These are phyloP conservation scores for Saccopteryx leptura DNA, from an alignment of 2,113 vertebrate genomes.

Conservation along the genomic window DNA sequence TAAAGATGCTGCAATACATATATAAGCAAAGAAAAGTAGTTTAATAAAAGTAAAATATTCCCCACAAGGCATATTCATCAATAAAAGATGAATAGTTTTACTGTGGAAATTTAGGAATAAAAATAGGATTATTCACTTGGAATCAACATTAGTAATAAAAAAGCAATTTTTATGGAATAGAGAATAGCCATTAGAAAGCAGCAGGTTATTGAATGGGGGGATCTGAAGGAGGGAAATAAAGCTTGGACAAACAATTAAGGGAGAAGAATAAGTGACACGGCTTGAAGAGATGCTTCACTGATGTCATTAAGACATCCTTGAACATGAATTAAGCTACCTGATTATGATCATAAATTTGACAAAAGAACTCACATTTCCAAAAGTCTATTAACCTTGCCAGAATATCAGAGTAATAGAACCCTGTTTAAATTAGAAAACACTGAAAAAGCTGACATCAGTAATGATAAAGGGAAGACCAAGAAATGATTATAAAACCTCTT, in stretches of 20 bases:
- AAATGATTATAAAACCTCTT: not conserved
- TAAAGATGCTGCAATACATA: not conserved
- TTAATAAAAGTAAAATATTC: not conserved
- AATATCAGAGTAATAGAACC: slow-evolving; percentile 5
- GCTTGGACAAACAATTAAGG: not conserved
- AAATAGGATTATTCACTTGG: not conserved
- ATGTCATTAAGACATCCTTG: not conserved
- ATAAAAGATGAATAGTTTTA: not conserved
- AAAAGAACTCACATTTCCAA: not conserved
- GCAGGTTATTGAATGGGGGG: not conserved
- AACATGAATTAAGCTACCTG: not conserved
- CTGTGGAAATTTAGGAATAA: not conserved
- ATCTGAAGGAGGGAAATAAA: not conserved
- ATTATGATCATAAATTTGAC: not conserved
- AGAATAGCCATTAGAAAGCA: not conserved
- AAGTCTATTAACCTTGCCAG: not conserved
- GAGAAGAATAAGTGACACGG: not conserved
- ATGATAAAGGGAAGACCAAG: slow-evolving; percentile 9
- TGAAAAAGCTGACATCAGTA: not conserved
- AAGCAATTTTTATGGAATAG: not conserved
- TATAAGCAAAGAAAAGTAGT: not conserved
- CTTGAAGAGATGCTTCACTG: not conserved
- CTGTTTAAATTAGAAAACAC: not conserved
- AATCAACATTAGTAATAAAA: not conserved
- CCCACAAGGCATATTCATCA: not conserved